Percentiles rank a stretch among this genome's conserved stretches.
phyloP scores from a whole-genome alignment of 1,140 invertebrate genomes.

The Lepidurus packardi region DNA sequence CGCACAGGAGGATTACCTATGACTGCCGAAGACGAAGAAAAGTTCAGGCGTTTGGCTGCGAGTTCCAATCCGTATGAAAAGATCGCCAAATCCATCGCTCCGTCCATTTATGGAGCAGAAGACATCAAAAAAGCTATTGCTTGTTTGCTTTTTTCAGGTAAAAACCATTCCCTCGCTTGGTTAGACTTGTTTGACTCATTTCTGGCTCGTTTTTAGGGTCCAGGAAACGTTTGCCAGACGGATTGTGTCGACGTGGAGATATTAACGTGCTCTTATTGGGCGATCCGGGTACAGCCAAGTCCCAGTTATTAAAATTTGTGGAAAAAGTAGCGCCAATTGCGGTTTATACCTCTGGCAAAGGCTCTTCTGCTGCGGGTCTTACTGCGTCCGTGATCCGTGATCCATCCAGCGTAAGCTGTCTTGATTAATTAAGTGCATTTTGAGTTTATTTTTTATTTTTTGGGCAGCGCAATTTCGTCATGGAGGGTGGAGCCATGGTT shows the following conservation, averaged over 20 bases:
- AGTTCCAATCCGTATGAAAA: constrained; percentile 83
- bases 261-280: constrained; percentile 94
- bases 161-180: background rate
- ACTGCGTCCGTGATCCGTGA: constrained; percentile 96
- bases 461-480: constrained; percentile 85
- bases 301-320: constrained; percentile 95
- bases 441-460: constrained; percentile 38
- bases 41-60: constrained; percentile 77
- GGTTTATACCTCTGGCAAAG: constrained; percentile 98
- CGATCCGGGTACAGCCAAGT: constrained; percentile 98
- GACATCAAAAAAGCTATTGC: constrained; percentile 98
- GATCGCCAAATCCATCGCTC: constrained; percentile 86
- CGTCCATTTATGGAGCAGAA: constrained; percentile 88
- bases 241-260: constrained; percentile 88
- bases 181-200: background rate
- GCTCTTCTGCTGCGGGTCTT: constrained; percentile 95
- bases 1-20: constrained; percentile 43
- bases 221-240: constrained; percentile 87
- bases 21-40: constrained; percentile 78
- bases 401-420: constrained; percentile 67
- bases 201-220: constrained; percentile 50
- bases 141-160: constrained; percentile 88
- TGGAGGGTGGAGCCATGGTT: constrained; percentile 99
- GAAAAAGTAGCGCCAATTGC: constrained; percentile 92
- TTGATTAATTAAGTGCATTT: constrained; percentile 28